These are phyloP conservation scores for Pseudomyrmex cubaensis DNA, from an alignment of 1,140 invertebrate species.

Conservation along the genomic window DNA sequence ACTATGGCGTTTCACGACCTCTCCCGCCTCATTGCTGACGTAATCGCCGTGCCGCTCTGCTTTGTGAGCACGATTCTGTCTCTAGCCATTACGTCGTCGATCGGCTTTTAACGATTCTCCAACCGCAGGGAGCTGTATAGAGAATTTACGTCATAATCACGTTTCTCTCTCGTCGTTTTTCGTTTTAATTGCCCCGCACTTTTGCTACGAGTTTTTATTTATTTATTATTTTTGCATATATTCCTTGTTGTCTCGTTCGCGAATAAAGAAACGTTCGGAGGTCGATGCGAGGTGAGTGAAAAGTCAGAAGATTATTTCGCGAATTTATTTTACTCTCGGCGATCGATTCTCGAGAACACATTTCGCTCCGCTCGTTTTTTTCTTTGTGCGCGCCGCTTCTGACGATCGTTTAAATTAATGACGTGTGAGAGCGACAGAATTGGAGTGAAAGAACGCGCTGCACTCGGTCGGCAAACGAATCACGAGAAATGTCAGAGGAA, in stretches of 20 bases:
- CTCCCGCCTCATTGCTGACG: conserved; percentile 45
- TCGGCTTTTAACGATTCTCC: conserved; percentile 22
- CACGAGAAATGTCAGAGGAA: conserved; percentile 56
- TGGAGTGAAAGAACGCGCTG: conserved; percentile 49
- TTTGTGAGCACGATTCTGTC: conserved; percentile 47
- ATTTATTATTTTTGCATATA: not conserved
- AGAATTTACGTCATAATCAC: conserved; percentile 1
- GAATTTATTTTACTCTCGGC: conserved; percentile 40
- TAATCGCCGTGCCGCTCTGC: conserved; percentile 32
- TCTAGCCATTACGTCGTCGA: conserved; percentile 21
- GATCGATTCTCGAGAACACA: conserved; percentile 25
- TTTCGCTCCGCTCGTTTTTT: conserved; percentile 14
- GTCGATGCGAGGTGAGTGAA: not conserved
- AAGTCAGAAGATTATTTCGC: conserved; percentile 39
- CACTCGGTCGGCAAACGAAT: conserved; percentile 44
- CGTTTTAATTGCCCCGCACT: not conserved
- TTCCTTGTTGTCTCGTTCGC: not conserved
- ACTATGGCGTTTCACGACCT: conserved; percentile 46
- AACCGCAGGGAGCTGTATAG: not conserved
- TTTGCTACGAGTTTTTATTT: not conserved
- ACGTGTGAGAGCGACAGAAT: conserved; percentile 53
- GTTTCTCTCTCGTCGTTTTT: not conserved
- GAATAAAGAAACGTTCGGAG: conserved; percentile 6
- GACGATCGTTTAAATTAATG: conserved; percentile 66
- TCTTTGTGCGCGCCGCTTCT: conserved; percentile 30